phyloP scores from a whole-genome alignment of 2,797 vertebrate species.

The Halcyon smyrnensis region DNA sequence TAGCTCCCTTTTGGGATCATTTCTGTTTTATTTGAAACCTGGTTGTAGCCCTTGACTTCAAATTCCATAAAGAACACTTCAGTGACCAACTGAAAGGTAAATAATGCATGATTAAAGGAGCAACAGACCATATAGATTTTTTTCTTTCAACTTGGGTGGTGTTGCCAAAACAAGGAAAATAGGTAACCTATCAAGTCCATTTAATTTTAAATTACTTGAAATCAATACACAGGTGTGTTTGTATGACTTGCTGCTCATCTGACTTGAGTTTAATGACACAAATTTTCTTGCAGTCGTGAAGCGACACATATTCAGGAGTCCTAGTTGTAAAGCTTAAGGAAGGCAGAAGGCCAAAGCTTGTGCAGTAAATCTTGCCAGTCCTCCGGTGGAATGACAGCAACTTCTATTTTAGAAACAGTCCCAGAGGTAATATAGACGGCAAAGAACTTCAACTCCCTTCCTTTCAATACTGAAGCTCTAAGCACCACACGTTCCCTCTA shows the following conservation, averaged over 20 bases:
- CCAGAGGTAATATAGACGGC: not conserved
- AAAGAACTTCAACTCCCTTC: not conserved
- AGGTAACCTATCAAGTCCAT: not conserved
- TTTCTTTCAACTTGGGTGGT: not conserved
- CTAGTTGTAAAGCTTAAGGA: not conserved
- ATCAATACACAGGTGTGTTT: not conserved
- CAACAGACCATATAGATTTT: not conserved
- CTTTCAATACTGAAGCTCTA: not conserved
- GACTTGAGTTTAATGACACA: conserved; percentile 16
- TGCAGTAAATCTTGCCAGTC: not conserved
- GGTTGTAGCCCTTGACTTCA: not conserved
- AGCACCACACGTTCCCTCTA: not conserved
- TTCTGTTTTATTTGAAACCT: not conserved
- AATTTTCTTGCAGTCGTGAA: not conserved
- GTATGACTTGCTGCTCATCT: not conserved
- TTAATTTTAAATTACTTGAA: conserved; percentile 11
- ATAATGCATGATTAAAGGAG: not conserved
- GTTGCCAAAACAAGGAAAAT: not conserved
- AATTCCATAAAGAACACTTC: not conserved
- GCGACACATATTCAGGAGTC: not conserved
- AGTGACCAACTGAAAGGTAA: not conserved
- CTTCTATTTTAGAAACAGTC: not conserved
- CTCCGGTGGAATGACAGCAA: not conserved
- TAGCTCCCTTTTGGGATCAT: not conserved
- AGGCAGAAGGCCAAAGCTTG: not conserved